Base-by-base conservation (phyloP, 2,797 vertebrate genomes). In the Rhynchotus rufescens region DNA sequence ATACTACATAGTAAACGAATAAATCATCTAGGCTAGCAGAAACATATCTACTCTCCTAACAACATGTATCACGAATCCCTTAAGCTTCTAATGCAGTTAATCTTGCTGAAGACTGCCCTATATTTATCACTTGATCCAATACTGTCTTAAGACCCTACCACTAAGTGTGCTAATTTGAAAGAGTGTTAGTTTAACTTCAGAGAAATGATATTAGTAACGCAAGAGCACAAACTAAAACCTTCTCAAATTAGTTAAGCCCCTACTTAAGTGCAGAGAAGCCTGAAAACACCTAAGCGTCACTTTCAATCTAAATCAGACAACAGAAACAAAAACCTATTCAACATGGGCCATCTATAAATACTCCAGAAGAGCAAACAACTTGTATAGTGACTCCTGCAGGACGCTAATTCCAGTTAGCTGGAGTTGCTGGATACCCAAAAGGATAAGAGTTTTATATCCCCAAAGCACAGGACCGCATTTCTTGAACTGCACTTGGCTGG, bases 21-120 rank as follows among this genome's bases (percentile, higher is more conserved):
- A 0, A 47, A 80, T 89, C 66, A 75, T 78, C 66, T 83, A 59
- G 34, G 42, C 28, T 54, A 60, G 76, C 28, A 72, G 62, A 84
- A 94, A 87, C 49, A 93, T 74, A 90, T 87, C 84, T 84, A 59
- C 89, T 84, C 84, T 80, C 74, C 67, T 79, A 81, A 57, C 91
- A 93, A 92, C 87, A 86, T 17, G 66, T 85, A 83, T 60, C 71
- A 51, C 89, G 84, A 92, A 95, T 87, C 90, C 67, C 34, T 73
- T 94, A 95, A 94, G 74, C 84, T 36, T 93, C 82, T 93, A 93
- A 89, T 21, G 40, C 44, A 96, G 91, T 91, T 92, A 95, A 95
- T 60, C 56, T 71, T 15, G 14, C 32, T 90, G 73, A 80, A 91
- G 86, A 85, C 84, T 76, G 44, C 34, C 26, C 89, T 95, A 83